Conservation (phyloP, 2,888 invertebrate species). For the Amitus sp. region DNA sequence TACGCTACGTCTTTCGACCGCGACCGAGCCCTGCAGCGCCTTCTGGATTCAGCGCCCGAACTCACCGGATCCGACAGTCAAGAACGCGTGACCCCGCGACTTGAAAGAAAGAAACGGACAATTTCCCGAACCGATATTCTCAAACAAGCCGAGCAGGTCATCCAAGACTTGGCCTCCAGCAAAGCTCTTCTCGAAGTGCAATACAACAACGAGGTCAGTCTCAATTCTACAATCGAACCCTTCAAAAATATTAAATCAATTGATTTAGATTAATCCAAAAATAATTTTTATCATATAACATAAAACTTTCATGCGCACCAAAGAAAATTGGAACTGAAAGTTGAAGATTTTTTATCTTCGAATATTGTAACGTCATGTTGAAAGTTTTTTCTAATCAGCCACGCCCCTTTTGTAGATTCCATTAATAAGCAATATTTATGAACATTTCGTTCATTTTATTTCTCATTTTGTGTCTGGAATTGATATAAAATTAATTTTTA, state of each 20-base stretch:
- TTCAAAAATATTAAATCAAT: no score
- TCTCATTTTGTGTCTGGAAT: slow-evolving; percentile 7
- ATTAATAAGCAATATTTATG: no score
- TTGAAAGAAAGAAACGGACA: slow-evolving; percentile 92
- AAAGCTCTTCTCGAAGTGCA: slow-evolving; percentile 91
- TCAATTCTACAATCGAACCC: no score
- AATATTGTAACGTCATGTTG: slow-evolving; percentile 5
- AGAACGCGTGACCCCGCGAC: slow-evolving; percentile 92
- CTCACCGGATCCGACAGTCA: slow-evolving; percentile 78
- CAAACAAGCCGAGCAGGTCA: slow-evolving; percentile 94
- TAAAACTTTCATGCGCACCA: background rate
- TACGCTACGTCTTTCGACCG: slow-evolving; percentile 98
- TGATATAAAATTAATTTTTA: slow-evolving; percentile 52
- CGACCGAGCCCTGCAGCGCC: slow-evolving; percentile 93
- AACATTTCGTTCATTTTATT: slow-evolving; percentile 1
- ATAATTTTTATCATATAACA: no score
- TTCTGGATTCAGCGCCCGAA: slow-evolving; percentile 93
- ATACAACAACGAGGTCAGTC: slow-evolving; percentile 67
- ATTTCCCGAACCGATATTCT: slow-evolving; percentile 90
- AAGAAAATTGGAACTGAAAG: background rate
- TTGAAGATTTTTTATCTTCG: background rate
- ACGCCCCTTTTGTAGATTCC: no score
- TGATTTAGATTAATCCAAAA: no score
- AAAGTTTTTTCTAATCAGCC: no score
- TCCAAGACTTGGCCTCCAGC: slow-evolving; percentile 92